Base-by-base conservation (phyloP, 1,140 invertebrate species). In the Spodoptera litura region DNA sequence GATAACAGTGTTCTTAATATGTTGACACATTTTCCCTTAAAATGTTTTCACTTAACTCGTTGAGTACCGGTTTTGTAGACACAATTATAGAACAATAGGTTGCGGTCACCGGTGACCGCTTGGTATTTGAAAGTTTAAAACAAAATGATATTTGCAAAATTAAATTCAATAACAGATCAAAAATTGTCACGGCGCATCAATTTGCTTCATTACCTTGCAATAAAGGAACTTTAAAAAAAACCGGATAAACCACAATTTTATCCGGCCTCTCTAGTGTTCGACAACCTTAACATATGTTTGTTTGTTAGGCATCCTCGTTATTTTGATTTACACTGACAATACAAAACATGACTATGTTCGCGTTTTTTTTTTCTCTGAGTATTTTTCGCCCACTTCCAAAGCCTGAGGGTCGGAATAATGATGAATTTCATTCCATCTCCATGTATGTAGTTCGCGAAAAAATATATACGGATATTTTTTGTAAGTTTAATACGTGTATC, bases 271-370 rank as follows among this genome's bases (percentile, higher is more conserved):
- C 56, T 31, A 74, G 71, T 74, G 56, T 74, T 56, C 31, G 20
- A 61, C 55, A 10, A 15, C 71, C 56, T 51, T 49, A 51, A 49
- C 71, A 31, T 59, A 51, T 74, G 71, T 74, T 74, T 74, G 71
- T 74, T 59, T 59, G 55, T 38, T 59, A 20, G 15, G 53, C 35
- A 56, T 73, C 55, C 71, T 74, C 71, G 71, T 74, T 74, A 74
- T 74, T 74, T 74, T 74, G 71, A 74, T 74, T 74, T 74, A 74
- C 71, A 74, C 71, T 74, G 71, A 74, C 71, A 74, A 74, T 74
- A 74, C 55, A 61, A 51, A 44, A 70, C 49, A 70, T 70, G 66
- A 74, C 55, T 51, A 25, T 74, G 55, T 61, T 74, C 55, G 20
- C 38, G 44, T 52, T 61, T 74, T 74, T 73, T 74, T 74, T 73